phyloP scores from a whole-genome alignment of 2,797 vertebrate genomes.

The Balearica regulorum region DNA sequence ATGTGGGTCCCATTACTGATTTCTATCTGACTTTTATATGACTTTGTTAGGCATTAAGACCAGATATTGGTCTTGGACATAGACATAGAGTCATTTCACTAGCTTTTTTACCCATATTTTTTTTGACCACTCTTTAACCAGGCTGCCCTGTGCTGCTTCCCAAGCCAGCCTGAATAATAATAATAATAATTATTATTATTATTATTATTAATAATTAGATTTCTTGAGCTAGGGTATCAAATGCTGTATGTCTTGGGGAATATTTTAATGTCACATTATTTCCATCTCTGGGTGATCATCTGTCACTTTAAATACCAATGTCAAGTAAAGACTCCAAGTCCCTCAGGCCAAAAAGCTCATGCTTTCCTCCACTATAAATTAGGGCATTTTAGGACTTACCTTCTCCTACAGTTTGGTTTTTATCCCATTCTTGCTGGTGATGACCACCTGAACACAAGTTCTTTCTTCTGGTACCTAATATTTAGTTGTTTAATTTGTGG shows the following conservation, averaged over 20 bases:
- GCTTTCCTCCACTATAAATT: slow-evolving; percentile 40
- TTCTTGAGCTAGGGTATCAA: slow-evolving; percentile 18
- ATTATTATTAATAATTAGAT: background rate
- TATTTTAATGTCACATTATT: slow-evolving; percentile 60
- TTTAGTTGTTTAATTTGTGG: background rate
- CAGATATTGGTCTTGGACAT: background rate
- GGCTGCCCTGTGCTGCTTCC: background rate
- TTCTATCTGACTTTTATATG: background rate
- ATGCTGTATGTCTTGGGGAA: slow-evolving; percentile 10
- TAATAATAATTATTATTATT: background rate
- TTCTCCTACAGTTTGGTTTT: background rate
- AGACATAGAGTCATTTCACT: background rate
- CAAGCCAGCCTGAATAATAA: background rate
- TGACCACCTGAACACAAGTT: background rate
- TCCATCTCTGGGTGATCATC: slow-evolving; percentile 34
- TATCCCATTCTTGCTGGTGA: background rate
- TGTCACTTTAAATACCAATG: slow-evolving; percentile 52
- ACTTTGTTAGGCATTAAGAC: background rate
- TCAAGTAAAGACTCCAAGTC: slow-evolving; percentile 37
- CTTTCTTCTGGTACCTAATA: background rate
- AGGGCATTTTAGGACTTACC: background rate
- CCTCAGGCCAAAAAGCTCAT: slow-evolving; percentile 53
- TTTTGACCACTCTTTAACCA: background rate
- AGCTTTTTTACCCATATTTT: background rate
- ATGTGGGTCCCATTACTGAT: background rate